Evolutionary conservation across 2,888 invertebrate species (phyloP).

Genomic region (Eupithecia centaureata): DNA sequence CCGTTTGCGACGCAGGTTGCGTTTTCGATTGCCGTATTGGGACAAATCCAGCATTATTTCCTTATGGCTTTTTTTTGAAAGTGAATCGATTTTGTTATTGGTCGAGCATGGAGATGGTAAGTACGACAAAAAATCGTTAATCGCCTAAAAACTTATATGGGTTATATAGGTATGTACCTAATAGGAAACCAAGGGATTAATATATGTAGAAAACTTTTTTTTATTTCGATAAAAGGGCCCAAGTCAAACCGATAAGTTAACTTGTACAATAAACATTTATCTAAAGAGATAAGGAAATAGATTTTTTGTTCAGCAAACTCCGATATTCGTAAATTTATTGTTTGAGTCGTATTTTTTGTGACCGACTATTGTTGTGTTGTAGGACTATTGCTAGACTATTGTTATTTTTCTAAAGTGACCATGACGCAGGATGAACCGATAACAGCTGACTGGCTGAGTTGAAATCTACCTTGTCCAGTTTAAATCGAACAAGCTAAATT

Average conservation of each 20-base stretch:
- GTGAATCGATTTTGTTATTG: too few species aligned
- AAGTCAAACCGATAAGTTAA: conserved; percentile 11
- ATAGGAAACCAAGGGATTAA: neutral
- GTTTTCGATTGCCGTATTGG: too few species aligned
- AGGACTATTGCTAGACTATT: too few species aligned
- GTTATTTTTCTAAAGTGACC: conserved; percentile 8
- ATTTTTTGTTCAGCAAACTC: conserved; percentile 18
- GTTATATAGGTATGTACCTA: too few species aligned
- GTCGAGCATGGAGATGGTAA: too few species aligned
- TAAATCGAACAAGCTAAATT: neutral
- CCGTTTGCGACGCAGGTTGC: too few species aligned
- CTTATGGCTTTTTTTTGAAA: too few species aligned
- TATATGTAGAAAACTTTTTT: neutral
- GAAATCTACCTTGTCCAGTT: neutral
- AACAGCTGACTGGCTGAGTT: neutral
- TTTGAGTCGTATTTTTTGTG: too few species aligned
- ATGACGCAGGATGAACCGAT: neutral
- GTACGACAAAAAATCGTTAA: too few species aligned
- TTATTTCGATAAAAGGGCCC: conserved; percentile 27
- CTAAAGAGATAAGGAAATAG: conserved; percentile 15
- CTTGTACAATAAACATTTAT: conserved; percentile 16
- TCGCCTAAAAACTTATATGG: too few species aligned
- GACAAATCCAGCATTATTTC: too few species aligned
- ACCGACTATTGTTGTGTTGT: too few species aligned
- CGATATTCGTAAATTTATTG: conserved; percentile 26